Conservation (phyloP, 2,797 vertebrate genomes). For the Cygnus olor region DNA sequence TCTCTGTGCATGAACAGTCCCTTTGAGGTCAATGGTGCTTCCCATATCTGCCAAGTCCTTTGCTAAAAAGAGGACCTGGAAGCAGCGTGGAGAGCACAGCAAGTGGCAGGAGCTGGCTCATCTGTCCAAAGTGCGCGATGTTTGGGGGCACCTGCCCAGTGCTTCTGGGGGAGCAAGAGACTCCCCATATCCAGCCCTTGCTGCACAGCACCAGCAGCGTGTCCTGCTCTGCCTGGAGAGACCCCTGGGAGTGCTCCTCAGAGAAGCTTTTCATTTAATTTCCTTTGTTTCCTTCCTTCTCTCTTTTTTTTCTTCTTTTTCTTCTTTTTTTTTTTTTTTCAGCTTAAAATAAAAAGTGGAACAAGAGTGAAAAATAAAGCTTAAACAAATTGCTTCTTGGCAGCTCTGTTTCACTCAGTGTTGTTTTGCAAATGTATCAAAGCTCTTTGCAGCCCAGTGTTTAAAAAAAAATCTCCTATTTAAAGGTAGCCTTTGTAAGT, state of each 20-base stretch:
- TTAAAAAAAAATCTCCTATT: neutral
- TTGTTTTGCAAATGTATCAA: neutral
- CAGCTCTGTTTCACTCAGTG: neutral
- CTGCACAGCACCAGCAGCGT: neutral
- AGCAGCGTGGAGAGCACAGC: neutral
- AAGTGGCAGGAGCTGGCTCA: neutral
- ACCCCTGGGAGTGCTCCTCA: fast-evolving
- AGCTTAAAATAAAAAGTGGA: neutral
- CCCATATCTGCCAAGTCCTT: neutral
- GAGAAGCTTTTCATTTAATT: neutral
- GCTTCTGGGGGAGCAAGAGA: neutral
- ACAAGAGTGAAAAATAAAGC: neutral
- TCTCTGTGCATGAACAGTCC: neutral
- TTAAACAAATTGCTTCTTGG: neutral
- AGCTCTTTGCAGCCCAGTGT: neutral
- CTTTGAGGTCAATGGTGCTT: neutral
- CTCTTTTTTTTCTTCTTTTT: too few species aligned
- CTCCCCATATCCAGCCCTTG: fast-evolving
- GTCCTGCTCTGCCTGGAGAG: neutral
- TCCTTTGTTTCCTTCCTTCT: neutral
- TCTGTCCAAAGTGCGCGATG: fast-evolving
- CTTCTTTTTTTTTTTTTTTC: neutral
- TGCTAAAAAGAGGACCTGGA: neutral
- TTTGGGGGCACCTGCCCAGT: neutral
- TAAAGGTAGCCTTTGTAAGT: neutral